Percentiles rank a stretch among this genome's conserved stretches.
These are phyloP conservation scores for Xiphorhynchus erythropygius DNA, from an alignment of 2,797 vertebrate species.

Conservation along the genomic window DNA sequence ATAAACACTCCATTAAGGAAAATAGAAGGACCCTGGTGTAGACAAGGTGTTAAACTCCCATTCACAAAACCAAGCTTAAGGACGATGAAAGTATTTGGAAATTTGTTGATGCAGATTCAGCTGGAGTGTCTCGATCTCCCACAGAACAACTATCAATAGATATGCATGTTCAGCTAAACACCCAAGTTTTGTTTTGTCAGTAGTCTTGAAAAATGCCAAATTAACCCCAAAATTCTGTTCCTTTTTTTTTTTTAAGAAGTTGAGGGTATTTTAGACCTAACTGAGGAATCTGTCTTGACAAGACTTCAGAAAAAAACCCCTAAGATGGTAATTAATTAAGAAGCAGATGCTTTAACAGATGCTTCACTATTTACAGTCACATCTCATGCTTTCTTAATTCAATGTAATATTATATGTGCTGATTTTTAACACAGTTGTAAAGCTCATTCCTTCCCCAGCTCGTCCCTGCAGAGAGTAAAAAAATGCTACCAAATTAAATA, in stretches of 20 bases:
- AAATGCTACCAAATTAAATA: background rate
- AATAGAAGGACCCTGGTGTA: fast-evolving
- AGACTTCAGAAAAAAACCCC: background rate
- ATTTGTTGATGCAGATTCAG: background rate
- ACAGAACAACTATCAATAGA: background rate
- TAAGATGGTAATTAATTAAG: constrained; percentile 48
- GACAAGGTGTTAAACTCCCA: background rate
- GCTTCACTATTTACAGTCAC: constrained; percentile 19
- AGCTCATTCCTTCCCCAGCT: background rate
- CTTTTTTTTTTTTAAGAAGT: background rate
- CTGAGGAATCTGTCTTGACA: background rate
- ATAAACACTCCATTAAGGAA: background rate
- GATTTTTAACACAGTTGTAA: background rate
- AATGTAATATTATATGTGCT: background rate
- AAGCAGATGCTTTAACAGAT: constrained; percentile 67
- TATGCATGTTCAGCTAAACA: background rate
- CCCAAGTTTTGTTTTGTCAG: background rate
- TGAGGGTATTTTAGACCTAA: constrained; percentile 2
- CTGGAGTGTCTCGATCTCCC: background rate
- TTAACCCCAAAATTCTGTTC: background rate
- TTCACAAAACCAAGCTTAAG: background rate
- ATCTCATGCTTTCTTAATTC: background rate
- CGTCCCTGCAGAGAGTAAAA: background rate
- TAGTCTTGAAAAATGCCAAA: background rate
- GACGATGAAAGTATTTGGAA: background rate